A percentile compares a stretch with the other conserved stretches of the same genome.
phyloP scores from a whole-genome alignment of 2,113 vertebrate genomes.

The Oplegnathus fasciatus region DNA sequence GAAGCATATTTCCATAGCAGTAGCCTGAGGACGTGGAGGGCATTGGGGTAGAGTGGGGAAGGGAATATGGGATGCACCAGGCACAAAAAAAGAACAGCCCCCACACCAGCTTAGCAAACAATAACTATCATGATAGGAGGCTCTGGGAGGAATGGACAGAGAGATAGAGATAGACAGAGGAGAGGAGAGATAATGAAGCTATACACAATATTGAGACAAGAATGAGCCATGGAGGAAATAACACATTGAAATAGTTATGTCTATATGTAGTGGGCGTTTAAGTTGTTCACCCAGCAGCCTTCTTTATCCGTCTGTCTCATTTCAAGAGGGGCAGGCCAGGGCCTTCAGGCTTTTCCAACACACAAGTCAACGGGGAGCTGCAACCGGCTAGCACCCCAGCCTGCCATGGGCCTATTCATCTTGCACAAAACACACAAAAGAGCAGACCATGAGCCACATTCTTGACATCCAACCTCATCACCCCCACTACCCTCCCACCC shows the following conservation, averaged over 20 bases:
- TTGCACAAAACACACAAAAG: constrained; percentile 84
- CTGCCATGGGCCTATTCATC: constrained; percentile 78
- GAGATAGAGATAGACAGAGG: constrained; percentile 35
- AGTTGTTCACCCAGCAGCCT: constrained; percentile 72
- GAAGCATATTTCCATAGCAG: constrained; percentile 83
- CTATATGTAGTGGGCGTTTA: constrained; percentile 67
- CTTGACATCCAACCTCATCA: constrained; percentile 86
- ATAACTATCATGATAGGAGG: constrained; percentile 63
- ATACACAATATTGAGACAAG: constrained; percentile 37
- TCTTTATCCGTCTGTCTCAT: constrained; percentile 71
- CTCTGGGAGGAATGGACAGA: constrained; percentile 57
- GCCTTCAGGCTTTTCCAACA: constrained; percentile 72
- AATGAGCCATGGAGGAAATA: constrained; percentile 59
- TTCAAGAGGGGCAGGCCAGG: constrained; percentile 70
- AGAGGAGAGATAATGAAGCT: constrained; percentile 58
- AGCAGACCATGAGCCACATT: constrained; percentile 85
- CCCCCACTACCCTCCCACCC: constrained; percentile 75
- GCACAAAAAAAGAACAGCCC: constrained; percentile 64
- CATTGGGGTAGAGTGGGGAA: constrained; percentile 69
- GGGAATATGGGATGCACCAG: constrained; percentile 73
- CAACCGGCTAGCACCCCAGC: constrained; percentile 68
- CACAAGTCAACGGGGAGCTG: constrained; percentile 76
- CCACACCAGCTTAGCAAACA: constrained; percentile 75
- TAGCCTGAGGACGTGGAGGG: constrained; percentile 77
- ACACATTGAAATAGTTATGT: constrained; percentile 67